These are phyloP conservation scores for Ellobium chinense DNA, from an alignment of 2,888 invertebrate species.

Conservation along the genomic window DNA sequence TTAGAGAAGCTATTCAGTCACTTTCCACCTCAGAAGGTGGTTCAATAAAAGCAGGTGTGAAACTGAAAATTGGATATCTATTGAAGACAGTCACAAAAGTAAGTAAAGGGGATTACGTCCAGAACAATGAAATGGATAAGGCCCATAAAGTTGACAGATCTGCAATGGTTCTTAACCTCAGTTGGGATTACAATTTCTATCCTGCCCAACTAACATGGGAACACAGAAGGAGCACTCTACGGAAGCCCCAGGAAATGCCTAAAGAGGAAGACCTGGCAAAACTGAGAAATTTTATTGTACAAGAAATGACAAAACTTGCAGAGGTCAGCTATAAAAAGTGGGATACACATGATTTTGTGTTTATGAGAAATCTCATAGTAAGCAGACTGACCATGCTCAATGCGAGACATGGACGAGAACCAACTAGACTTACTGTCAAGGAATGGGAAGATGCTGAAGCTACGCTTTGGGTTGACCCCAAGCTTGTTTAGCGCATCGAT, in stretches of 20 bases:
- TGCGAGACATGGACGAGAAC: conserved; percentile 25
- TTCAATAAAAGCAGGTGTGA: neutral
- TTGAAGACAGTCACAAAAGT: conserved; percentile 8
- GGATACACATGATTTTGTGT: conserved; percentile 17
- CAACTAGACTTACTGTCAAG: conserved; percentile 23
- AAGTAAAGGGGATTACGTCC: conserved; percentile 15
- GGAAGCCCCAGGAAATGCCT: conserved; percentile 22
- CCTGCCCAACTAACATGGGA: conserved; percentile 21
- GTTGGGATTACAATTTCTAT: conserved; percentile 33
- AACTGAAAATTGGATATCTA: neutral
- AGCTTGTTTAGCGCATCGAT: too few species aligned
- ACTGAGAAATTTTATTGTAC: neutral
- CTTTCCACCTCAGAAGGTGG: neutral
- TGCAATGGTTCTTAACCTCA: conserved; percentile 14
- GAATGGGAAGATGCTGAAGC: conserved; percentile 25
- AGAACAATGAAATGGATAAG: conserved; percentile 48
- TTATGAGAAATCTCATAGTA: conserved; percentile 29
- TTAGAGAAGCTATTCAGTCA: neutral
- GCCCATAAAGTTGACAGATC: conserved; percentile 2
- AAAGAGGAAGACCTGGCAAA: neutral
- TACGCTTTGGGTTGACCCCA: conserved; percentile 7
- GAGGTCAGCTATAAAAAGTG: conserved; percentile 4
- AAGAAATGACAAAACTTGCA: neutral
- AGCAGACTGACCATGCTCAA: conserved; percentile 28
- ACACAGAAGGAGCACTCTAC: neutral